Evolutionary conservation across 1,140 invertebrate genomes (phyloP).

Genomic region (Lucilia sericata): DNA sequence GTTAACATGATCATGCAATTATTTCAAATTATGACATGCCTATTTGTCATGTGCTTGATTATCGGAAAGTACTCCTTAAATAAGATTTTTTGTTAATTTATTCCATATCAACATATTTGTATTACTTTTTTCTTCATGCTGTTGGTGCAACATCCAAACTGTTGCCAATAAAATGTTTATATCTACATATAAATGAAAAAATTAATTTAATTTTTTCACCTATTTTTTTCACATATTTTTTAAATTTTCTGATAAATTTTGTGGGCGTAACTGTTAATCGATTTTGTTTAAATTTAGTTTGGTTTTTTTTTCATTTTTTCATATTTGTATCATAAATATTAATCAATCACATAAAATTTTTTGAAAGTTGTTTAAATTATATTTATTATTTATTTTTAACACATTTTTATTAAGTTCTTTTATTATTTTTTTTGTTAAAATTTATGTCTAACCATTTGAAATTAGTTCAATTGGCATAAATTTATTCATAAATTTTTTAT

Average conservation of each 20-base stretch:
- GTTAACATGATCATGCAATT: too few species aligned
- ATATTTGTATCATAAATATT: conserved; percentile 19
- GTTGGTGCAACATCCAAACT: neutral
- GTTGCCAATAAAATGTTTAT: neutral
- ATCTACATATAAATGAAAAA: conserved; percentile 12
- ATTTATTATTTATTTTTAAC: conserved; percentile 7
- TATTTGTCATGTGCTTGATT: too few species aligned
- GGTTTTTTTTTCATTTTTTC: neutral
- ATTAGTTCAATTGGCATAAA: conserved; percentile 26
- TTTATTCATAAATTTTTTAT: conserved; percentile 11
- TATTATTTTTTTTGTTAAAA: neutral
- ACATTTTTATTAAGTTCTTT: neutral
- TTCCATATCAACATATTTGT: too few species aligned
- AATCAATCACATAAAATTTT: conserved; percentile 13
- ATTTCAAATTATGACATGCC: too few species aligned
- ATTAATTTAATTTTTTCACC: neutral
- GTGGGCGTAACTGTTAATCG: conserved; percentile 25
- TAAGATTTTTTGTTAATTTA: too few species aligned
- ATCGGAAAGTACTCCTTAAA: too few species aligned
- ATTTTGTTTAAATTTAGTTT: conserved; percentile 2
- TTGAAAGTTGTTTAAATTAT: conserved; percentile 17
- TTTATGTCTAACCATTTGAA: neutral
- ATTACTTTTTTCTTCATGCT: too few species aligned
- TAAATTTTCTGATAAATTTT: neutral
- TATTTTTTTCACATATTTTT: neutral